Percentiles rank a stretch among this genome's conserved stretches.
Evolutionary conservation across 64 coral and sea anemone genomes (phyloP).

Genomic region (Montipora foliosa): DNA sequence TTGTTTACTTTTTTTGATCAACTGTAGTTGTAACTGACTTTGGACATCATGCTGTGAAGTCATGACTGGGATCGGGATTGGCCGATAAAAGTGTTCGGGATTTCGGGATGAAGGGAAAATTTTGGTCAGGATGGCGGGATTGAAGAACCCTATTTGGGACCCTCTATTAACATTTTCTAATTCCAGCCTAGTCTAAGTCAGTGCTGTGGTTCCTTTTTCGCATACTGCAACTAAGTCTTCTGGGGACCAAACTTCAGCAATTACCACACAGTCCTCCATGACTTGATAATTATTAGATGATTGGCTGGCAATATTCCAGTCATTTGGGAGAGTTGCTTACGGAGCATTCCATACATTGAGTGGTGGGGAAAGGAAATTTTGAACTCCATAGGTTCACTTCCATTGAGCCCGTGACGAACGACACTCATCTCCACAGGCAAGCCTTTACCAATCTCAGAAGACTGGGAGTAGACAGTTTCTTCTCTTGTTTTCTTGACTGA

Average conservation of each 20-base stretch:
- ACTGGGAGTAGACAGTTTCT: slow-evolving; percentile 23
- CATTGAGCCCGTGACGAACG: slow-evolving; percentile 1
- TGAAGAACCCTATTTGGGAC: too few relatives aligned
- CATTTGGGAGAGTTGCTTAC: background rate
- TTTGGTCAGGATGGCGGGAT: too few relatives aligned
- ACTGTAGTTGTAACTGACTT: too few relatives aligned
- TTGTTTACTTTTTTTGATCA: too few relatives aligned
- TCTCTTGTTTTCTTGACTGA: slow-evolving; percentile 17
- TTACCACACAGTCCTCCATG: background rate
- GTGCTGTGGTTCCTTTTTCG: background rate
- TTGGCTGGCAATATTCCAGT: background rate
- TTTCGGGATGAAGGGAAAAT: too few relatives aligned
- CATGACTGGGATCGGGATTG: too few relatives aligned
- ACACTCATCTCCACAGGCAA: slow-evolving; percentile 21
- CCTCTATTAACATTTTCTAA: background rate
- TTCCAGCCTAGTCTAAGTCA: background rate
- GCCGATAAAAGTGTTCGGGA: too few relatives aligned
- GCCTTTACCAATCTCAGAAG: slow-evolving; percentile 24
- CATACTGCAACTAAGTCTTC: background rate
- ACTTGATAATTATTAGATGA: background rate
- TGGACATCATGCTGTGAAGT: too few relatives aligned
- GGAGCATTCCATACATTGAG: background rate
- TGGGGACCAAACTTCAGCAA: background rate
- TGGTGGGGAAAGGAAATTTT: background rate
- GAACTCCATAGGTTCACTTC: background rate